These are phyloP conservation scores for Chrysoperla carnea DNA, from an alignment of 1,140 invertebrate species.

Conservation along the genomic window DNA sequence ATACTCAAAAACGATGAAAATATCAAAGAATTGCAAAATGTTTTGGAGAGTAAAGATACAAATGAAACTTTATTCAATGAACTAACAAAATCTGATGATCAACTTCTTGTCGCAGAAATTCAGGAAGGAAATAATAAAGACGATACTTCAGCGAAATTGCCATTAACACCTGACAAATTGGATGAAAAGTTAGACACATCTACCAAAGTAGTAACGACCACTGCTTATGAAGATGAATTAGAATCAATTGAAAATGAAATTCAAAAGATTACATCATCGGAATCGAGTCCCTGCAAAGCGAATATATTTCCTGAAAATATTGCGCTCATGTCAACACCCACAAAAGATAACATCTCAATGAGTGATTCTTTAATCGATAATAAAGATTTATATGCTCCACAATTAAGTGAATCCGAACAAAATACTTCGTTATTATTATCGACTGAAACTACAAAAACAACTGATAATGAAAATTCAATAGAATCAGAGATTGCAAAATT, in stretches of 20 bases:
- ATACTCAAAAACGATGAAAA: not conserved
- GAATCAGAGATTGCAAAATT: constrained; percentile 6
- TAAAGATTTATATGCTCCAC: not conserved
- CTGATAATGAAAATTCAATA: not conserved
- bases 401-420: not conserved
- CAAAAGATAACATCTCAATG: not conserved
- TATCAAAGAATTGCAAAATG: not conserved
- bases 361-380: not conserved
- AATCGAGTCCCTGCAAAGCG: not conserved
- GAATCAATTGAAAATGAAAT: constrained; percentile 4
- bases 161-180: too few relatives aligned
- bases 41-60: too few relatives aligned
- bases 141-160: too few relatives aligned
- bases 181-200: too few relatives aligned
- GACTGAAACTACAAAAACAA: not conserved
- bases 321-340: not conserved
- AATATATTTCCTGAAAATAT: constrained; percentile 4
- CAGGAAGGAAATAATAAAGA: too few relatives aligned
- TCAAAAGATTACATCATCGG: not conserved
- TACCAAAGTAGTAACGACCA: too few relatives aligned
- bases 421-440: not conserved
- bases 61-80: too few relatives aligned
- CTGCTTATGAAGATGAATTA: not conserved
- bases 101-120: too few relatives aligned
- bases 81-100: too few relatives aligned